A percentile compares a stretch with the other conserved stretches of the same genome.
phyloP scores from a whole-genome alignment of 2,888 invertebrate genomes.

The Drosophila neonasuta region DNA sequence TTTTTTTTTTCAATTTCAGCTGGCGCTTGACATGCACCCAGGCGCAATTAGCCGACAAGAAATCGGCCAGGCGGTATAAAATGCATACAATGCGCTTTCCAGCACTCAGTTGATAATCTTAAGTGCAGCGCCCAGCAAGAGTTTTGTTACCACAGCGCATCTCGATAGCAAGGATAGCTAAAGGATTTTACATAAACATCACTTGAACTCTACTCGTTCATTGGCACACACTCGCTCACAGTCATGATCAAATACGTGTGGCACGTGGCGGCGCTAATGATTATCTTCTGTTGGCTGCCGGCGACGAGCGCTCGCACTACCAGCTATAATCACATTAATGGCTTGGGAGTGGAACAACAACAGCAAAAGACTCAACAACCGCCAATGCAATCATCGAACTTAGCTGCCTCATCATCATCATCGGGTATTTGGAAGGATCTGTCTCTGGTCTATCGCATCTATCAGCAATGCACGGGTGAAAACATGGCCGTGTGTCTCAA shows the following conservation, averaged over 20 bases:
- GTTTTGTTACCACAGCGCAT: slow-evolving; percentile 20
- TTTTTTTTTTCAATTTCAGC: slow-evolving; percentile 58
- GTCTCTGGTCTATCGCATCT: slow-evolving; percentile 89
- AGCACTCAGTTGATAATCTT: slow-evolving; percentile 73
- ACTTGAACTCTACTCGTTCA: slow-evolving; percentile 8
- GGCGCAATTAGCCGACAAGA: slow-evolving; percentile 58
- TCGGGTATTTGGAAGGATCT: slow-evolving; percentile 84
- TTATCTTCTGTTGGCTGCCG: slow-evolving; percentile 69
- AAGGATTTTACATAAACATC: slow-evolving; percentile 28
- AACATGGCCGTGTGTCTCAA: slow-evolving; percentile 89
- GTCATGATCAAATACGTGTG: slow-evolving; percentile 78
- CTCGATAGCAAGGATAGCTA: slow-evolving; percentile 47
- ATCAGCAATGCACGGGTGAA: slow-evolving; percentile 89
- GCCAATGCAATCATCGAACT: slow-evolving; percentile 21
- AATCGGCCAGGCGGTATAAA: slow-evolving; percentile 73
- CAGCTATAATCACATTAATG: slow-evolving; percentile 66
- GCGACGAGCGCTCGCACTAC: slow-evolving; percentile 66
- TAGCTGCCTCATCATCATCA: slow-evolving; percentile 22
- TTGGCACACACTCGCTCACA: slow-evolving; percentile 17
- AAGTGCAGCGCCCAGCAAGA: slow-evolving; percentile 58
- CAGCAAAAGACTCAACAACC: slow-evolving; percentile 31
- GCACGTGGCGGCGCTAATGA: slow-evolving; percentile 72
- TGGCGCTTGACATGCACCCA: slow-evolving; percentile 66
- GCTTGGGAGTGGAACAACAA: slow-evolving; percentile 36
- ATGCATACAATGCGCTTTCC: slow-evolving; percentile 70